A percentile compares a stretch with the other conserved stretches of the same genome.
phyloP scores from a whole-genome alignment of 2,797 vertebrate genomes.

The Lagorchestes hirsutus region DNA sequence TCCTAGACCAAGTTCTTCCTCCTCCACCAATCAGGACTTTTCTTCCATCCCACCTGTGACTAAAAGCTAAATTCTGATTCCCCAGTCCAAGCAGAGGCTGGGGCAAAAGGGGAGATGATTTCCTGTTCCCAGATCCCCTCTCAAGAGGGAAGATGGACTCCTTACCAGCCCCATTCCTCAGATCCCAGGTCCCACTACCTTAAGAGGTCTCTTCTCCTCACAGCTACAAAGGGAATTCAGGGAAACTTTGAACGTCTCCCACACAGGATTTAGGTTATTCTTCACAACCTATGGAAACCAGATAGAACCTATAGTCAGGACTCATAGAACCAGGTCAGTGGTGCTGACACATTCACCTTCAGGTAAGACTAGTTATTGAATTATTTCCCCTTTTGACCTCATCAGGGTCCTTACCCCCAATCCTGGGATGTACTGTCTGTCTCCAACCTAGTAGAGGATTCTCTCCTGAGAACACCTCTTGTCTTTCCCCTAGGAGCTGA shows the following conservation, averaged over 20 bases:
- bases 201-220: constrained; percentile 93
- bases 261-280: constrained; percentile 96
- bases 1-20: not conserved
- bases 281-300: constrained; percentile 91
- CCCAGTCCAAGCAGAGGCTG: not conserved
- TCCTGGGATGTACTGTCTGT: not conserved
- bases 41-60: not conserved
- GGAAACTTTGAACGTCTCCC: constrained; percentile 98
- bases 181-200: constrained; percentile 85
- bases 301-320: not conserved
- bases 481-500: not conserved
- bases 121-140: not conserved
- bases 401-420: not conserved
- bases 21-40: not conserved
- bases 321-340: not conserved
- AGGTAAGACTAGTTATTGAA: not conserved
- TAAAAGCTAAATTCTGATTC: not conserved
- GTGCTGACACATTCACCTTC: not conserved
- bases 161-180: not conserved
- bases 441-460: not conserved
- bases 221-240: constrained; percentile 96
- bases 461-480: not conserved
- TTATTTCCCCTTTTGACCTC: not conserved
- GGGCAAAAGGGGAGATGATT: not conserved
- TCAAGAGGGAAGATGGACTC: not conserved